Evolutionary conservation across 1,140 invertebrate genomes (phyloP).

Genomic region (Andrena cerasifolii): DNA sequence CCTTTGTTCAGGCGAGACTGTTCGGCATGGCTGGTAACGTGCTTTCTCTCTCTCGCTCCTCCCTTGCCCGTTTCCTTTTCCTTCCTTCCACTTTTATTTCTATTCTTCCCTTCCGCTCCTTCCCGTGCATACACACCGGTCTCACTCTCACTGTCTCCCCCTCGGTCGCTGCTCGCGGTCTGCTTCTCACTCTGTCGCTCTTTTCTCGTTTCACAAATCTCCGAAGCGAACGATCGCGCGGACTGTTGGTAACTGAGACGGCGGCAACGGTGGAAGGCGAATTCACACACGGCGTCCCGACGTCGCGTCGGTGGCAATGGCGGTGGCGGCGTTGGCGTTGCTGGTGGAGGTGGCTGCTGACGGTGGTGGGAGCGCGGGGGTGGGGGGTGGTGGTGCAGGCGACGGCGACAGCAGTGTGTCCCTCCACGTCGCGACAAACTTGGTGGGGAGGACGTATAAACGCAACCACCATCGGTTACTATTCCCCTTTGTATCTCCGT

Average conservation of each 20-base stretch:
- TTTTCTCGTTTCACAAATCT: conserved; percentile 54
- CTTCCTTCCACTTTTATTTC: conserved; percentile 42
- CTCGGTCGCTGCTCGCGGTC: conserved; percentile 23
- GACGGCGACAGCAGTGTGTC: conserved; percentile 36
- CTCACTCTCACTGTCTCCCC: background rate
- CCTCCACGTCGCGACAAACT: conserved; percentile 1
- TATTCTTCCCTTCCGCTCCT: conserved; percentile 34
- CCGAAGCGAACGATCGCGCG: conserved; percentile 69
- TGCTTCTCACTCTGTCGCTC: background rate
- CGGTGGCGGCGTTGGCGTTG: background rate
- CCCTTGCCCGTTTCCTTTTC: conserved; percentile 2
- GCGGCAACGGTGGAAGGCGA: conserved; percentile 52
- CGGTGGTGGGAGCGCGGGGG: background rate
- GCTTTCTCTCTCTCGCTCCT: conserved; percentile 19
- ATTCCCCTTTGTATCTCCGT: conserved; percentile 21
- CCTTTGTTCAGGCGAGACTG: conserved; percentile 70
- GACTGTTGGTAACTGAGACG: conserved; percentile 75
- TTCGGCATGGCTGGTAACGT: conserved; percentile 57
- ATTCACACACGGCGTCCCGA: conserved; percentile 68
- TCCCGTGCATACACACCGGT: conserved; percentile 4
- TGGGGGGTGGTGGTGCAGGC: conserved; percentile 30
- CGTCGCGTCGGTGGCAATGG: conserved; percentile 51
- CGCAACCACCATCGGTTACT: conserved; percentile 30
- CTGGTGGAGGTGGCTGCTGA: background rate
- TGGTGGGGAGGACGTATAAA: conserved; percentile 50